Percentiles rank a stretch among this genome's conserved stretches.
Conservation (phyloP, 2,888 invertebrate genomes). For the Stenurella melanura region DNA sequence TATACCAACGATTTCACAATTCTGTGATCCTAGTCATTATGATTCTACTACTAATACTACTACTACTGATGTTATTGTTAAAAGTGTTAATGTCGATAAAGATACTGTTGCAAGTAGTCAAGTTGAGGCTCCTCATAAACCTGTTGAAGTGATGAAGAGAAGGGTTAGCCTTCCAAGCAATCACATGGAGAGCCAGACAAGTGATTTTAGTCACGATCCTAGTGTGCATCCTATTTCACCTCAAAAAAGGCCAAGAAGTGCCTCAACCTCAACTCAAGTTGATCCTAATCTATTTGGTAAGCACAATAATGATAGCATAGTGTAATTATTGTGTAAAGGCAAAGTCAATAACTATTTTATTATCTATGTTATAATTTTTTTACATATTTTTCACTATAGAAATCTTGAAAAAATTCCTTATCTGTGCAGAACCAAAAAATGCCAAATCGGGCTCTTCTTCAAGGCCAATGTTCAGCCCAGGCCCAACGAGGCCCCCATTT, state of each 20-base stretch:
- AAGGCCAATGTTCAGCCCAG: slow-evolving; percentile 94
- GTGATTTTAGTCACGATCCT: slow-evolving; percentile 68
- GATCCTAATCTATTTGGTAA: slow-evolving; percentile 90
- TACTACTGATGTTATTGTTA: slow-evolving; percentile 58
- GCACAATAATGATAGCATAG: slow-evolving; percentile 62
- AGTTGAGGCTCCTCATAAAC: slow-evolving; percentile 52
- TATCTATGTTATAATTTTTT: slow-evolving; percentile 21
- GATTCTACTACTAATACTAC: slow-evolving; percentile 60
- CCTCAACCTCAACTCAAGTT: slow-evolving; percentile 88
- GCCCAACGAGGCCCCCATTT: slow-evolving; percentile 95
- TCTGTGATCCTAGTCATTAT: slow-evolving; percentile 81
- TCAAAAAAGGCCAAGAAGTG: slow-evolving; percentile 84
- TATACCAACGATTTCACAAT: slow-evolving; percentile 83
- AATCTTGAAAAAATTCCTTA: background rate
- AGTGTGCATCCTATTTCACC: slow-evolving; percentile 76
- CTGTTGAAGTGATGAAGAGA: slow-evolving; percentile 63
- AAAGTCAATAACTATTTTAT: too few relatives aligned
- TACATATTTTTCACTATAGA: background rate
- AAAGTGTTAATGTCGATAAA: slow-evolving; percentile 55
- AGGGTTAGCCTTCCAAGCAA: slow-evolving; percentile 79
- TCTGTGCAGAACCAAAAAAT: slow-evolving; percentile 71
- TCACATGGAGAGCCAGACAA: slow-evolving; percentile 64
- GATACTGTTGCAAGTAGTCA: slow-evolving; percentile 44
- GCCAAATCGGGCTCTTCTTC: slow-evolving; percentile 80
- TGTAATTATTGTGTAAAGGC: too few relatives aligned